A percentile compares a stretch with the other conserved stretches of the same genome.
Evolutionary conservation across 2,888 invertebrate species (phyloP).

Genomic region (Clivina fossor): DNA sequence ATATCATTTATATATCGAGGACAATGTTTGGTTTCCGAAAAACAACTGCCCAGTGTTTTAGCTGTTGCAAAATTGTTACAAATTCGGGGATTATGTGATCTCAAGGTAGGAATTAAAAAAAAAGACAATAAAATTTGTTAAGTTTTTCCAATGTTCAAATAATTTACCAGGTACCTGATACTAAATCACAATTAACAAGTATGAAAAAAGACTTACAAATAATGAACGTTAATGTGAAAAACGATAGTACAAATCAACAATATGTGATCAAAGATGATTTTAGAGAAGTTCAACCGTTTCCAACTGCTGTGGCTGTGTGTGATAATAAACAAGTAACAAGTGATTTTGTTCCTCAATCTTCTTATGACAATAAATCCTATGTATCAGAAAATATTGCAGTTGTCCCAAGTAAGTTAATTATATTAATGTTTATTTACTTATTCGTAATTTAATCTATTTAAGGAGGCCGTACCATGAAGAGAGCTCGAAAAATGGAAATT

Average conservation of each 20-base stretch:
- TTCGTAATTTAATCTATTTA: no score
- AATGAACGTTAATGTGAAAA: conserved; percentile 16
- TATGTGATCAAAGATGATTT: conserved; percentile 11
- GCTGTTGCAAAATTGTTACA: conserved; percentile 78
- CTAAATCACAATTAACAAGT: conserved; percentile 15
- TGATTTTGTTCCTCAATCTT: conserved; percentile 13
- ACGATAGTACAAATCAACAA: conserved; percentile 27
- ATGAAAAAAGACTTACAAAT: conserved; percentile 18
- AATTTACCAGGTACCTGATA: conserved; percentile 29
- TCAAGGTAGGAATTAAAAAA: conserved; percentile 68
- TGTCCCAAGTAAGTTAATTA: neutral
- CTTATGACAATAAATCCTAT: conserved; percentile 11
- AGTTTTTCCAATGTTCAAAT: neutral
- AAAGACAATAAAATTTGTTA: no score
- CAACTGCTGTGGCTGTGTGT: conserved; percentile 6
- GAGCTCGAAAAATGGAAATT: no score
- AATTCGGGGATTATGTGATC: conserved; percentile 79
- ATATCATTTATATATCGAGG: conserved; percentile 87
- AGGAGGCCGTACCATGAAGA: no score
- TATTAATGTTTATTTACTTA: no score
- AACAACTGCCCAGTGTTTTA: conserved; percentile 74
- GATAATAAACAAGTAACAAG: conserved; percentile 11
- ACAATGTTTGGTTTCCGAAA: conserved; percentile 81
- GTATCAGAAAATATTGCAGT: conserved; percentile 10
- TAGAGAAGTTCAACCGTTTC: conserved; percentile 2